Evolutionary conservation across 2,113 vertebrate species (phyloP).

Genomic region (Hydrochoerus hydrochaeris): DNA sequence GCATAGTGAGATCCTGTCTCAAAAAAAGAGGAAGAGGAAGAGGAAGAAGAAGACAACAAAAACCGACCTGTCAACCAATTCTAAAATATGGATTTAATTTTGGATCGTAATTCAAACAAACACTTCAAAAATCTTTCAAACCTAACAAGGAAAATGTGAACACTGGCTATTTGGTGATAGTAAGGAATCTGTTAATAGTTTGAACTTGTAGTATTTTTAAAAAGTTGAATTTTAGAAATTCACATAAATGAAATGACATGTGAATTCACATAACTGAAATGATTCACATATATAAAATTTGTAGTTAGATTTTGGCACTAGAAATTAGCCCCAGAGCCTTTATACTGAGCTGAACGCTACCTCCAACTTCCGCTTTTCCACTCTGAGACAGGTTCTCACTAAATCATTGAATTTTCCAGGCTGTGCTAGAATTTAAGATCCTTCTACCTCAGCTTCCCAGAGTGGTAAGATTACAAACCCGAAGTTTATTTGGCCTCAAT

Average conservation of each 20-base stretch:
- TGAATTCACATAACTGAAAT: too few relatives aligned
- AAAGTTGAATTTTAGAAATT: neutral
- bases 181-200: neutral
- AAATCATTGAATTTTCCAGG: neutral
- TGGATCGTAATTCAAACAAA: neutral
- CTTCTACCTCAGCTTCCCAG: neutral
- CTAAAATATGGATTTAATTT: neutral
- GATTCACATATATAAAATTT: neutral
- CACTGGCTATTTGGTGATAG: neutral
- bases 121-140: neutral
- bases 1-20: too few relatives aligned
- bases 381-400: neutral
- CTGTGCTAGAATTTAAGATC: neutral
- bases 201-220: neutral
- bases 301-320: neutral
- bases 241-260: neutral
- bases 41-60: too few relatives aligned
- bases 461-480: neutral
- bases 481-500: neutral
- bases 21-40: too few relatives aligned
- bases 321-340: neutral
- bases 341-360: neutral
- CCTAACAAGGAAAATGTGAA: neutral
- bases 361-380: neutral
- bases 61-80: neutral